phyloP scores from a whole-genome alignment of 2,113 vertebrate species.

The Thermophis baileyi region DNA sequence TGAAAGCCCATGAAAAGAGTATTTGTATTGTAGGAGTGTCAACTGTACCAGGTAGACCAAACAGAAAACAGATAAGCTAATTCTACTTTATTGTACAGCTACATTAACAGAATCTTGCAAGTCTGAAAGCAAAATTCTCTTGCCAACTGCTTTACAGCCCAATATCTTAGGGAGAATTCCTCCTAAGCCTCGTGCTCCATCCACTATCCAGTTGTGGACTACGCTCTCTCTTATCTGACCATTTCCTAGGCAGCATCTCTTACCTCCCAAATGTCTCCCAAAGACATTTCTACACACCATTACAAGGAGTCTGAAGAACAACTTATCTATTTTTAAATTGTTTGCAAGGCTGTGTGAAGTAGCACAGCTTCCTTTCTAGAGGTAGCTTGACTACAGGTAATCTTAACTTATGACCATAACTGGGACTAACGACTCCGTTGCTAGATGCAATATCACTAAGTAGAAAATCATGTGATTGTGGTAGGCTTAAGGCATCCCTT shows the following conservation, averaged over 20 bases:
- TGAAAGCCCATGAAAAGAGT: neutral
- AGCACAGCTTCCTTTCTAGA: neutral
- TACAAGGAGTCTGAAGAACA: neutral
- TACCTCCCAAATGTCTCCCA: neutral
- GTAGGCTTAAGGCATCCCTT: neutral
- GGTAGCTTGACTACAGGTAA: neutral
- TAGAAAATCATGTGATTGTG: neutral
- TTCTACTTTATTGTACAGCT: neutral
- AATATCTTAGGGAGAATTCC: neutral
- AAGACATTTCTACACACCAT: neutral
- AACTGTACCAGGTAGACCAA: neutral
- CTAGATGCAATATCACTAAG: neutral
- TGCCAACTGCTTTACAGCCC: neutral
- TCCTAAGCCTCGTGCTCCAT: neutral
- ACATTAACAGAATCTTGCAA: neutral
- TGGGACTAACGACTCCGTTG: neutral
- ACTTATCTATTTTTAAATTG: neutral
- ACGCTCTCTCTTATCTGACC: neutral
- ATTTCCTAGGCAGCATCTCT: neutral
- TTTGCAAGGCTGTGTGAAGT: neutral
- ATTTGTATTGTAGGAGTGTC: neutral
- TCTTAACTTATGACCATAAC: neutral
- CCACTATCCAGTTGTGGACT: neutral
- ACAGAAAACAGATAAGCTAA: neutral
- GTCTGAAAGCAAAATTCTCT: neutral